A percentile compares a stretch with the other conserved stretches of the same genome.
These are phyloP conservation scores for Bothrops jararaca DNA, from an alignment of 2,113 vertebrate genomes.

Conservation along the genomic window DNA sequence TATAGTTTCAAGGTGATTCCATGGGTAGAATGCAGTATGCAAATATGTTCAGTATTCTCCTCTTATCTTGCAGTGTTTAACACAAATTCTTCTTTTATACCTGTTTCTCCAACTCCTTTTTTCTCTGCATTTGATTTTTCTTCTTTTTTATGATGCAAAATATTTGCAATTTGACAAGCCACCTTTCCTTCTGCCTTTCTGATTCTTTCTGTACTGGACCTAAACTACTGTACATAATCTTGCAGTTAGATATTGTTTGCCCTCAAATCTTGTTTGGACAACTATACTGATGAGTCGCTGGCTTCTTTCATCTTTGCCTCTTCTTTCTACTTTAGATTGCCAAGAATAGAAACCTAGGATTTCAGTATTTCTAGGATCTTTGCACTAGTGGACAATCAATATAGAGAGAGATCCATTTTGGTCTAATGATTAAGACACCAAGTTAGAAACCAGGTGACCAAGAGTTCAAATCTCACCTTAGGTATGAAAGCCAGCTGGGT, in stretches of 20 bases:
- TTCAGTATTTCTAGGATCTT: background rate
- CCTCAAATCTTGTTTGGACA: background rate
- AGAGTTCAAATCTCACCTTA: no score
- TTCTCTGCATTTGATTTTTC: background rate
- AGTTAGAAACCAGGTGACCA: no score
- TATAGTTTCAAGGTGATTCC: background rate
- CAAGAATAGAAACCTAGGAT: background rate
- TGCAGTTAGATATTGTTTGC: background rate
- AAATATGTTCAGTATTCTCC: background rate
- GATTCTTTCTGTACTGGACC: background rate
- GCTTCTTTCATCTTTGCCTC: background rate
- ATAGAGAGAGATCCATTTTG: no score
- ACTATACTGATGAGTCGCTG: background rate
- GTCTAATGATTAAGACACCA: no score
- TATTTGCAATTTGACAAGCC: background rate
- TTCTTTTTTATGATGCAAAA: background rate
- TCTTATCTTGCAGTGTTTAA: background rate
- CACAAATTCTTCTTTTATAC: background rate
- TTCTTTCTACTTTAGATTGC: background rate
- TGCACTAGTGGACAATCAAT: background rate
- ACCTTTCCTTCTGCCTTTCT: background rate
- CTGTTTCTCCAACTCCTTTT: background rate
- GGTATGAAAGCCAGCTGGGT: no score
- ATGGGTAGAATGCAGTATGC: background rate
- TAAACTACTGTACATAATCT: background rate